A percentile compares a stretch with the other conserved stretches of the same genome.
Conservation (phyloP, 2,113 vertebrate genomes). For the Hyaena hyaena region DNA sequence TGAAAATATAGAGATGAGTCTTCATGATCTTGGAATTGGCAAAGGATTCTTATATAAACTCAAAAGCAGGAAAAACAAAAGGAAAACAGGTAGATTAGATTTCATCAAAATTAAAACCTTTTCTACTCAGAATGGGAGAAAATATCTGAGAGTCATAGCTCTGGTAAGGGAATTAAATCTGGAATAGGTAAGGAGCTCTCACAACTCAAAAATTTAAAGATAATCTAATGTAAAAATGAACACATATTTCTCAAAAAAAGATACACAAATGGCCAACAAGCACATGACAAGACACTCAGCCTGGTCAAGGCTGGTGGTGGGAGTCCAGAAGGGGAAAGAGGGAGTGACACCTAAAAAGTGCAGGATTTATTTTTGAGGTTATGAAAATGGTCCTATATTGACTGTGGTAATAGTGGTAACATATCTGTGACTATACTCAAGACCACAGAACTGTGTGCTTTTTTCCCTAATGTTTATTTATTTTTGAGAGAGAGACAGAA, state of each 20-base stretch:
- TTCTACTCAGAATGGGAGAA: background rate
- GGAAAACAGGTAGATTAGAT: background rate
- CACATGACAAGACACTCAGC: background rate
- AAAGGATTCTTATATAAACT: background rate
- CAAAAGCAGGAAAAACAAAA: background rate
- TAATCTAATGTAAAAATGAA: background rate
- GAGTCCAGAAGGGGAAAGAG: background rate
- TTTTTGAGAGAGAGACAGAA: too few species aligned
- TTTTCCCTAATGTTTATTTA: too few species aligned
- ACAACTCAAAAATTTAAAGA: background rate
- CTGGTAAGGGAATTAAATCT: background rate
- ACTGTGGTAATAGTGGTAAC: background rate
- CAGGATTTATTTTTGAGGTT: background rate
- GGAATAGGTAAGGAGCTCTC: background rate
- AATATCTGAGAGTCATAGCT: background rate
- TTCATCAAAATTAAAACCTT: background rate
- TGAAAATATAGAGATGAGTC: background rate
- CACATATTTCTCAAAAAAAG: background rate
- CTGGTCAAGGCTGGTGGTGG: background rate
- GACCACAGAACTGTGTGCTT: background rate
- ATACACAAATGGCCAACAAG: background rate
- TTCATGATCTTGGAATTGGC: background rate
- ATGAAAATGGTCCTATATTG: background rate
- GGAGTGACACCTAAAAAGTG: background rate
- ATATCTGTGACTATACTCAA: background rate